phyloP scores from a whole-genome alignment of 2,888 invertebrate species.

The Ophion ellenae region DNA sequence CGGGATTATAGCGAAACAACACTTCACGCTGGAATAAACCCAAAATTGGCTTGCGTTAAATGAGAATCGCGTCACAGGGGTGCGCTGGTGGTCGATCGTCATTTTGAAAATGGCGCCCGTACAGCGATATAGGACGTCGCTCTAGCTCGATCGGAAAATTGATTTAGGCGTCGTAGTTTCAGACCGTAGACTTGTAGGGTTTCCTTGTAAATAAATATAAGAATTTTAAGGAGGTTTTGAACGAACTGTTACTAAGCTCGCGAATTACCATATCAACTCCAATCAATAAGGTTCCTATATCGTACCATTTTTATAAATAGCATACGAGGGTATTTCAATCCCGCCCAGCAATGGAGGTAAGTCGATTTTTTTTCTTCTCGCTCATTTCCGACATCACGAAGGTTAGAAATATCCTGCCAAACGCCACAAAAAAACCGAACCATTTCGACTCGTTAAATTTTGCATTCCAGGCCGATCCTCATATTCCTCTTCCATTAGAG shows the following conservation, averaged over 20 bases:
- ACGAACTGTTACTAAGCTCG: constrained; percentile 10
- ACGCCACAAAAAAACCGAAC: neutral
- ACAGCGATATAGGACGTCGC: constrained; percentile 9
- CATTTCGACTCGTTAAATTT: neutral
- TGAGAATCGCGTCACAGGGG: neutral
- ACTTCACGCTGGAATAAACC: neutral
- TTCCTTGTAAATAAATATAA: constrained; percentile 56
- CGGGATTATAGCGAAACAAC: neutral
- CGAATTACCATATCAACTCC: constrained; percentile 38
- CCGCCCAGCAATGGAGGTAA: constrained; percentile 56
- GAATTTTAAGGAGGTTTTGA: constrained; percentile 29
- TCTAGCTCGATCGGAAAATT: constrained; percentile 26
- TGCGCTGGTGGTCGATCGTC: constrained; percentile 27
- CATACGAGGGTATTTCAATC: constrained; percentile 6
- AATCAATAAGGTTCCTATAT: constrained; percentile 63
- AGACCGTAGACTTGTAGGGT: constrained; percentile 53
- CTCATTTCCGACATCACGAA: neutral
- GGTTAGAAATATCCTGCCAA: constrained; percentile 42
- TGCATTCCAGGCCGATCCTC: constrained; percentile 63
- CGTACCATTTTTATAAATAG: constrained; percentile 50
- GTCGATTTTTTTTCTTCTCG: neutral
- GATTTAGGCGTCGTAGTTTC: constrained; percentile 49
- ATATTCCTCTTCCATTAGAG: constrained; percentile 86
- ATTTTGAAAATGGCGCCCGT: constrained; percentile 10
- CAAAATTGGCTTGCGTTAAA: neutral